Evolutionary conservation across 2,797 vertebrate genomes (phyloP).

Genomic region (Ambastaia sidthimunki): DNA sequence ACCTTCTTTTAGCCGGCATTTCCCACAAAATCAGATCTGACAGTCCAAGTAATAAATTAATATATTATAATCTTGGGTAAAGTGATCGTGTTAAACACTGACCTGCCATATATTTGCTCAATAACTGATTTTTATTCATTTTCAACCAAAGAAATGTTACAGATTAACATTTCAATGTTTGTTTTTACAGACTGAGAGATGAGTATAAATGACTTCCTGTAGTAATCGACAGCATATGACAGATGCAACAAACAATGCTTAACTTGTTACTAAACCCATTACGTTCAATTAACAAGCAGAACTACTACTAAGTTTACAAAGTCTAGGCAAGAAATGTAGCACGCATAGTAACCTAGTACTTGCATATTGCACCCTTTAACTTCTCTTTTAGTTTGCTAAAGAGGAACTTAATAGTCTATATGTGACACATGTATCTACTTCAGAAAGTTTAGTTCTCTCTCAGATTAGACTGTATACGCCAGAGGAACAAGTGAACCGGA

Average conservation of each 20-base stretch:
- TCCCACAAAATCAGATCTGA: too few species aligned
- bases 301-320: background rate
- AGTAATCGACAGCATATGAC: background rate
- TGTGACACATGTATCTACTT: background rate
- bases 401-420: conserved; percentile 1
- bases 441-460: background rate
- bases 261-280: background rate
- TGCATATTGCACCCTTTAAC: conserved; percentile 6
- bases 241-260: background rate
- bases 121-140: too few species aligned
- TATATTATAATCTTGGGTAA: too few species aligned
- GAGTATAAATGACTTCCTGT: background rate
- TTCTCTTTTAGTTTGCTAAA: conserved; percentile 9
- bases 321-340: background rate
- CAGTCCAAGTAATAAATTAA: too few species aligned
- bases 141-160: too few species aligned
- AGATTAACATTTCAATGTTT: background rate
- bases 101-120: too few species aligned
- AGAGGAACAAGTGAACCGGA: conserved; percentile 9
- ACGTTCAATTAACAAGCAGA: background rate
- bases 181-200: background rate
- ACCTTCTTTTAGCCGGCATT: too few species aligned
- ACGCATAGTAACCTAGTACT: background rate
- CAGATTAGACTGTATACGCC: conserved; percentile 6
- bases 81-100: too few species aligned